Conservation (phyloP, 2,888 invertebrate species). For the Dryobotodes eremita region DNA sequence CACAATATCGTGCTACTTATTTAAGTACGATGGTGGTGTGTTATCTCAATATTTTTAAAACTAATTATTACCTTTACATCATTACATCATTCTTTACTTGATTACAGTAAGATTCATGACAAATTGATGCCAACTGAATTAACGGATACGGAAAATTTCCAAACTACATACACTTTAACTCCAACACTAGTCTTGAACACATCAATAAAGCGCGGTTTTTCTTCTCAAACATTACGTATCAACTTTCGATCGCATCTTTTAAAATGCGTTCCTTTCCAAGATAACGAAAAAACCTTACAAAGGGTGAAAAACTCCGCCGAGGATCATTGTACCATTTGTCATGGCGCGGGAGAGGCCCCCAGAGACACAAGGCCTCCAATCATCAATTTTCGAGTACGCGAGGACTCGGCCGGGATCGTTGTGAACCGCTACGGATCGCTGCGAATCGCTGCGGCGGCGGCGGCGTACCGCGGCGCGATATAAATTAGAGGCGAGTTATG, state of each 20-base stretch:
- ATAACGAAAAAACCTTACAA: slow-evolving; percentile 50
- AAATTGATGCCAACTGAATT: neutral
- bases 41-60: neutral
- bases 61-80: neutral
- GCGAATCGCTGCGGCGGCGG: slow-evolving; percentile 16
- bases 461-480: slow-evolving; percentile 13
- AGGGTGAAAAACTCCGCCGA: slow-evolving; percentile 50
- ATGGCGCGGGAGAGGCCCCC: slow-evolving; percentile 44
- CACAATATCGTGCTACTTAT: neutral
- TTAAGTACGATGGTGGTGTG: too few species aligned
- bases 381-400: slow-evolving; percentile 57
- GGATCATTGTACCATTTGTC: slow-evolving; percentile 64
- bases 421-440: slow-evolving; percentile 19
- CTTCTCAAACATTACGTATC: slow-evolving; percentile 23
- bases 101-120: neutral
- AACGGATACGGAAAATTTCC: neutral
- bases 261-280: slow-evolving; percentile 39
- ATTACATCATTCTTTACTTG: neutral
- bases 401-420: slow-evolving; percentile 18
- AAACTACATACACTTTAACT: neutral
- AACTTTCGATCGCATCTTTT: slow-evolving; percentile 34
- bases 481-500: slow-evolving; percentile 49
- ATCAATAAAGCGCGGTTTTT: slow-evolving; percentile 8
- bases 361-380: slow-evolving; percentile 53
- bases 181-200: neutral